Evolutionary conservation across 2,113 vertebrate genomes (phyloP).

Genomic region (Anolis sagrei): DNA sequence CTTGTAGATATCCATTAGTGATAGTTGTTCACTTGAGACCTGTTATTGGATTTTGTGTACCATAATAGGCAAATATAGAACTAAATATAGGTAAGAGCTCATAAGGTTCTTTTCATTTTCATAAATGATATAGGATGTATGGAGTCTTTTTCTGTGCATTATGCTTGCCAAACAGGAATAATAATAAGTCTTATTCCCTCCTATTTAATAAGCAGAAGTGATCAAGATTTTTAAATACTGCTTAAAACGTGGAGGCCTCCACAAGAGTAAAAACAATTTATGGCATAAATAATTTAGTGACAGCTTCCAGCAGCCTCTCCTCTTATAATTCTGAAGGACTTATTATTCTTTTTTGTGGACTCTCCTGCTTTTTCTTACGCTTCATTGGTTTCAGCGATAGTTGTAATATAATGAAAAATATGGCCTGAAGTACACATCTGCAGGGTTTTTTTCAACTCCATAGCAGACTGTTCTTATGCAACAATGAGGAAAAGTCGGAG

Average conservation of each 20-base stretch:
- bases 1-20: no score
- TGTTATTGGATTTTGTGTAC: not conserved
- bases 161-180: slow-evolving; percentile 32
- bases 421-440: slow-evolving; percentile 35
- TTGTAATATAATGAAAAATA: slow-evolving; percentile 55
- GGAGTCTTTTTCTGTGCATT: slow-evolving; percentile 6
- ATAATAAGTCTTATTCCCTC: slow-evolving; percentile 33
- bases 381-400: slow-evolving; percentile 44
- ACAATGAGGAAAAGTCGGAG: slow-evolving; percentile 21
- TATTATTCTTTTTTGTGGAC: slow-evolving; percentile 53
- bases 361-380: slow-evolving; percentile 46
- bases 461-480: not conserved
- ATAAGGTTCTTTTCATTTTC: not conserved
- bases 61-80: not conserved
- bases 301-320: slow-evolving; percentile 34
- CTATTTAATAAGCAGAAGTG: slow-evolving; percentile 30
- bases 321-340: slow-evolving; percentile 49
- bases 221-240: slow-evolving; percentile 3
- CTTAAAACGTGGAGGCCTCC: slow-evolving; percentile 30
- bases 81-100: not conserved
- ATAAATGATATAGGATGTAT: not conserved
- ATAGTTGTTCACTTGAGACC: not conserved
- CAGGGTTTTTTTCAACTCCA: slow-evolving; percentile 17
- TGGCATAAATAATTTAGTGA: slow-evolving; percentile 51
- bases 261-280: slow-evolving; percentile 46